phyloP scores from a whole-genome alignment of 2,888 invertebrate genomes.

The Trimorus sp. region DNA sequence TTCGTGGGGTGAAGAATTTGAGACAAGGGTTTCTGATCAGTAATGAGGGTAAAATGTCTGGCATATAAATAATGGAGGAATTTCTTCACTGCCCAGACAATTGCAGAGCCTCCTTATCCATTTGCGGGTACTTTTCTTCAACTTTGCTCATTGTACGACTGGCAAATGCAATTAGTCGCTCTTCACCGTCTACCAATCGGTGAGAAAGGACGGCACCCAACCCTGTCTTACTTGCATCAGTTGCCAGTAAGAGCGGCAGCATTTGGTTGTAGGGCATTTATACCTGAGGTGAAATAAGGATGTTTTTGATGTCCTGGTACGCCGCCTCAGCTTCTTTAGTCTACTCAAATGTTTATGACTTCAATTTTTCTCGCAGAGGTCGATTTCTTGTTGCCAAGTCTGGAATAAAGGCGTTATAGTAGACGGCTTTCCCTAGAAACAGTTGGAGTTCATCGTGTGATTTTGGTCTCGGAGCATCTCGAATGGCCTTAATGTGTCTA shows the following conservation, averaged over 20 bases:
- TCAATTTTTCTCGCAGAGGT: neutral
- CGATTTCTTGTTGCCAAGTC: slow-evolving; percentile 6
- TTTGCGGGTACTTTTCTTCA: slow-evolving; percentile 6
- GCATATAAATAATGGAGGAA: slow-evolving; percentile 18
- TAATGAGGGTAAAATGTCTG: slow-evolving; percentile 2
- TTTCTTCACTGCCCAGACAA: slow-evolving; percentile 17
- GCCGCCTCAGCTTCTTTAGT: slow-evolving; percentile 6
- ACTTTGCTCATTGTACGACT: neutral
- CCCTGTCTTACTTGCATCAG: slow-evolving; percentile 6
- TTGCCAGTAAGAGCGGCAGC: neutral
- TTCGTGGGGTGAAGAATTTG: slow-evolving; percentile 26
- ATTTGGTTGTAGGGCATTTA: slow-evolving; percentile 23
- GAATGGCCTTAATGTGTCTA: slow-evolving; percentile 26
- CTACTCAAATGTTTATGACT: neutral
- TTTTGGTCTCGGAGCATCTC: slow-evolving; percentile 26
- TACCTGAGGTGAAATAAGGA: slow-evolving; percentile 23
- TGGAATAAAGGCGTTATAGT: slow-evolving; percentile 11
- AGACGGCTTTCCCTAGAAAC: slow-evolving; percentile 9
- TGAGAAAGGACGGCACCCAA: slow-evolving; percentile 7
- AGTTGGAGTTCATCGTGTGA: slow-evolving; percentile 23
- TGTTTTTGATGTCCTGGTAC: slow-evolving; percentile 31
- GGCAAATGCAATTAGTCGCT: slow-evolving; percentile 12
- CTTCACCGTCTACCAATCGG: neutral
- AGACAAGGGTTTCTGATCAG: slow-evolving; percentile 10
- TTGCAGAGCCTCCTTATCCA: slow-evolving; percentile 8